A percentile compares a stretch with the other conserved stretches of the same genome.
Evolutionary conservation across 2,113 vertebrate genomes (phyloP).

Genomic region (Ornithorhynchus anatinus): DNA sequence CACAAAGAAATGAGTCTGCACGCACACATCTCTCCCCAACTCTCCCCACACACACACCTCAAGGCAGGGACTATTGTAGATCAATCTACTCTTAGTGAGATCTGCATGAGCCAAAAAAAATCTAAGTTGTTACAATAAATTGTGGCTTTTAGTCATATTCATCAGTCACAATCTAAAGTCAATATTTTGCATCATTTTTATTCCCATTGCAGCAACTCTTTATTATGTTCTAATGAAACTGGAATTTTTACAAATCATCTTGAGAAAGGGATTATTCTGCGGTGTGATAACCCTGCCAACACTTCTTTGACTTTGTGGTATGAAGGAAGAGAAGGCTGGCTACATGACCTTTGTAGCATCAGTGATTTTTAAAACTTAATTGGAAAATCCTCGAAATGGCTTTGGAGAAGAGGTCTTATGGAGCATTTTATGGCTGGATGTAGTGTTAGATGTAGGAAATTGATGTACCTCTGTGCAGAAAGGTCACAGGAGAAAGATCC

Average conservation of each 20-base stretch:
- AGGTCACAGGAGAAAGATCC: slow-evolving; percentile 37
- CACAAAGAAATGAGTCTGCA: too few relatives aligned
- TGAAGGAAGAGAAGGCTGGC: slow-evolving; percentile 19
- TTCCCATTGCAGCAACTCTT: neutral
- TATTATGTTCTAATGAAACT: neutral
- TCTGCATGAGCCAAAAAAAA: neutral
- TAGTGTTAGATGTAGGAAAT: slow-evolving; percentile 28
- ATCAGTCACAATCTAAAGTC: neutral
- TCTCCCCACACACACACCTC: too few relatives aligned
- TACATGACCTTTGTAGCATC: slow-evolving; percentile 11
- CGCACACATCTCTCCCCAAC: too few relatives aligned
- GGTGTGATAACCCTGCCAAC: neutral
- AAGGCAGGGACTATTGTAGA: neutral
- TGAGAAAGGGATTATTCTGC: neutral
- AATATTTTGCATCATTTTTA: neutral
- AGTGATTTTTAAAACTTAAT: slow-evolving; percentile 54
- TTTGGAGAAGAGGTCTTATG: slow-evolving; percentile 40
- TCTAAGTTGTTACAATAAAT: neutral
- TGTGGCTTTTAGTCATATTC: neutral
- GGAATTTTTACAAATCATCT: neutral
- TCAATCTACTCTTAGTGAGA: neutral
- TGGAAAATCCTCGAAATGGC: slow-evolving; percentile 51
- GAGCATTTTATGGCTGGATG: slow-evolving; percentile 35
- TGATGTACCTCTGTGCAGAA: slow-evolving; percentile 29
- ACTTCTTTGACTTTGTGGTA: slow-evolving; percentile 25